A percentile compares a stretch with the other conserved stretches of the same genome.
Conservation (phyloP, 2,888 invertebrate species). For the Morinoia aosen region DNA sequence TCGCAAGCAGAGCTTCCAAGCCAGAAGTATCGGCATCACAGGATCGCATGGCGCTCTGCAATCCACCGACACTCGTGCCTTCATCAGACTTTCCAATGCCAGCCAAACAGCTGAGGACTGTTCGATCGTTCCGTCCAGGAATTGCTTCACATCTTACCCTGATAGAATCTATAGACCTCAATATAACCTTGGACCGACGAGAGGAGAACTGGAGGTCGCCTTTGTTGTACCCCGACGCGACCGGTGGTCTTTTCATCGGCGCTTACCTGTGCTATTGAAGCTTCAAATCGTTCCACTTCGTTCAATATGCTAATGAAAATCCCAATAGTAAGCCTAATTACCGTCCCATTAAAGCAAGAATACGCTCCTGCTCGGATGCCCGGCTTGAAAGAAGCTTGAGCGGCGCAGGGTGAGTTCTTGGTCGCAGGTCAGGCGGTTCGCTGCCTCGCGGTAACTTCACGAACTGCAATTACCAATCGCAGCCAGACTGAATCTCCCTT, state of each 20-base stretch:
- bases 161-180: constrained; percentile 29
- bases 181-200: neutral
- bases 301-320: constrained; percentile 48
- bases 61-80: neutral
- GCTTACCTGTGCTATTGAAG: neutral
- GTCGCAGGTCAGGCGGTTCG: neutral
- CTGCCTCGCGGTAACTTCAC: neutral
- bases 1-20: neutral
- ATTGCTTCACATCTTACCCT: constrained; percentile 5
- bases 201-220: neutral
- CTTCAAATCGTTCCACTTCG: neutral
- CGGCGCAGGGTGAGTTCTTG: neutral
- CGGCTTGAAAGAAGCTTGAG: neutral
- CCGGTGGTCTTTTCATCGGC: constrained; percentile 29
- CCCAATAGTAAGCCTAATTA: constrained; percentile 9
- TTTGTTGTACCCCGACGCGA: neutral
- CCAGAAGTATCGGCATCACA: neutral
- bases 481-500: neutral
- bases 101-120: constrained; percentile 1
- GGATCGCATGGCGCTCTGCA: neutral
- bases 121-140: constrained; percentile 7
- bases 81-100: constrained; percentile 40
- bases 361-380: neutral
- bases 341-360: neutral
- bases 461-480: neutral